Evolutionary conservation across 1,140 invertebrate species (phyloP).

Genomic region (Musca domestica): DNA sequence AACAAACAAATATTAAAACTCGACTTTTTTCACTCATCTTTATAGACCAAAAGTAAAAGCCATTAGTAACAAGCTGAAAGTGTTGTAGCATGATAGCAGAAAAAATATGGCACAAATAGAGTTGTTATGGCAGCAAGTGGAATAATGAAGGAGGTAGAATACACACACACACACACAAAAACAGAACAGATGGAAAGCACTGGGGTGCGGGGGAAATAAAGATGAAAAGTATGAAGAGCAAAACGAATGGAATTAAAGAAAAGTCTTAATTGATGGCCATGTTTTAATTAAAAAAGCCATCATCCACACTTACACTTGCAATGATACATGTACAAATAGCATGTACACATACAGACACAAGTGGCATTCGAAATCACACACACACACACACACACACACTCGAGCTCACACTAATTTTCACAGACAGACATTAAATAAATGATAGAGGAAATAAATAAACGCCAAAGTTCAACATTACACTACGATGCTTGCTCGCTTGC

Average conservation of each 20-base stretch:
- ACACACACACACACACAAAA: no score
- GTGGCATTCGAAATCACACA: neutral
- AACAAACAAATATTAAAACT: neutral
- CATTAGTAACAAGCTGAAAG: constrained; percentile 3
- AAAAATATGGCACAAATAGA: constrained; percentile 18
- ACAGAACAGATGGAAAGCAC: no score
- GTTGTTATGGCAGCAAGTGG: neutral
- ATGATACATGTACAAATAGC: no score
- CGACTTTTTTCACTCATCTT: neutral
- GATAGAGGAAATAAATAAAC: constrained; percentile 12
- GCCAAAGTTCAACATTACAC: constrained; percentile 10
- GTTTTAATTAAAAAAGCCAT: constrained; percentile 22
- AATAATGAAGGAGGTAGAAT: neutral
- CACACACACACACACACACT: neutral
- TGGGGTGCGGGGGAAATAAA: neutral
- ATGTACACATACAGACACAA: neutral
- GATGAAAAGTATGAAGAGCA: no score
- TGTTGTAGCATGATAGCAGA: neutral
- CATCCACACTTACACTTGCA: neutral
- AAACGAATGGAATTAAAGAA: constrained; percentile 2
- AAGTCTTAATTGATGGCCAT: constrained; percentile 24
- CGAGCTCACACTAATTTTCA: neutral
- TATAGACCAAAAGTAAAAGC: constrained; percentile 2
- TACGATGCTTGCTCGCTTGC: no score
- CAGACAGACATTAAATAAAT: constrained; percentile 18